Evolutionary conservation across 2,888 invertebrate species (phyloP).

Genomic region (Tupiocoris notatus): DNA sequence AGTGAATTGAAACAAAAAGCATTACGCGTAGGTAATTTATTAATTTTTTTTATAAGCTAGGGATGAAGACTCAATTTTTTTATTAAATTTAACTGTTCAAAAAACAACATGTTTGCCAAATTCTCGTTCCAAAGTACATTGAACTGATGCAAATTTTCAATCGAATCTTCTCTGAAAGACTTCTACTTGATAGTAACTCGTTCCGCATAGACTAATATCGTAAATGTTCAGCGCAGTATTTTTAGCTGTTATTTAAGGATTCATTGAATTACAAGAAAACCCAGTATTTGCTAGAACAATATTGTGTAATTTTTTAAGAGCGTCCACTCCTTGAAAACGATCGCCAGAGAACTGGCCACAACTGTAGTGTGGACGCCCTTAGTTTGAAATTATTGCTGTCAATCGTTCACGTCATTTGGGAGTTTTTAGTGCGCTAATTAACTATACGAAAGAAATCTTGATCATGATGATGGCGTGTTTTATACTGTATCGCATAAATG

Average conservation of each 20-base stretch:
- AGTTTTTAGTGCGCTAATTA: too few species aligned
- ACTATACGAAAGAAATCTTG: too few species aligned
- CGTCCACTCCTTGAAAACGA: too few species aligned
- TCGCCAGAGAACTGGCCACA: too few species aligned
- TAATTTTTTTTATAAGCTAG: slow-evolving; percentile 12
- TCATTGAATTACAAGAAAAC: neutral
- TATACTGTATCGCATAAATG: too few species aligned
- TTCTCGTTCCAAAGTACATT: slow-evolving; percentile 32
- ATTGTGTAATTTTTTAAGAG: neutral
- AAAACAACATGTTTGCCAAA: slow-evolving; percentile 33
- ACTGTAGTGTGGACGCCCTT: neutral
- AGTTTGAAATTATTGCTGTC: neutral
- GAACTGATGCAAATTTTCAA: slow-evolving; percentile 30
- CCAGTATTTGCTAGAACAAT: neutral
- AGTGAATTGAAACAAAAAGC: slow-evolving; percentile 2
- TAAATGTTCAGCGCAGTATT: slow-evolving; percentile 36
- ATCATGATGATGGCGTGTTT: too few species aligned
- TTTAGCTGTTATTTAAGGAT: slow-evolving; percentile 34
- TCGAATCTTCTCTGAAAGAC: slow-evolving; percentile 37
- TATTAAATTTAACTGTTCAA: slow-evolving; percentile 16
- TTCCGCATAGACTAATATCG: slow-evolving; percentile 17
- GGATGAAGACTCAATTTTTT: slow-evolving; percentile 28
- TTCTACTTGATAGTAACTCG: slow-evolving; percentile 28
- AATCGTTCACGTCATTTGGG: neutral
- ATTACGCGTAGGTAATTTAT: slow-evolving; percentile 9